Conservation (phyloP, 2,888 invertebrate genomes). For the Heliconius ismenius region DNA sequence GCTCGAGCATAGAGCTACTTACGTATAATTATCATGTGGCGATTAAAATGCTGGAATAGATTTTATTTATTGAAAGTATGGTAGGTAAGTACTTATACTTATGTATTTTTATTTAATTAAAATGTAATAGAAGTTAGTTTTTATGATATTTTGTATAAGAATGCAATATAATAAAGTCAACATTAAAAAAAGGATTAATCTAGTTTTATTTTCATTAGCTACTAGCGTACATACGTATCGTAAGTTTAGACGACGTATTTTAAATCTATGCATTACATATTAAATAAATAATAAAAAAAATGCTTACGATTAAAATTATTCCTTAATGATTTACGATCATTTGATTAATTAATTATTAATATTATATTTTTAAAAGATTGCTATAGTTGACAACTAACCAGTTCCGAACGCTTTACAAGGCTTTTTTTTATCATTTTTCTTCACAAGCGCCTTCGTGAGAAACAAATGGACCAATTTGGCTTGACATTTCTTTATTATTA, state of each 20-base stretch:
- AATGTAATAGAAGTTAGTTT: background rate
- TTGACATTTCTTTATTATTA: constrained; percentile 40
- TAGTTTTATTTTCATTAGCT: background rate
- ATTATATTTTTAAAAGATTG: constrained; percentile 40
- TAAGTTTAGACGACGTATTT: background rate
- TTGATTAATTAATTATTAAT: background rate
- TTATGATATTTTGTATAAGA: background rate
- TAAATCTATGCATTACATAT: background rate
- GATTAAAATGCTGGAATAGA: constrained; percentile 4
- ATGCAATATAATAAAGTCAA: background rate
- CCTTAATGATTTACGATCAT: background rate
- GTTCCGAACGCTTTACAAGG: constrained; percentile 67
- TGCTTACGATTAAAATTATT: too few species aligned
- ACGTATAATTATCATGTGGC: background rate
- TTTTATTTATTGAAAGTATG: background rate
- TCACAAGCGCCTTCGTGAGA: constrained; percentile 78
- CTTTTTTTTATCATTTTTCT: constrained; percentile 58
- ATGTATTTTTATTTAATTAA: background rate
- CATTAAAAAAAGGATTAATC: background rate
- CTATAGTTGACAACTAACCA: constrained; percentile 54
- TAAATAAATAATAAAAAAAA: too few species aligned
- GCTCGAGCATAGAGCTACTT: background rate
- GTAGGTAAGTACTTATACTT: background rate
- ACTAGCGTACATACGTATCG: background rate
- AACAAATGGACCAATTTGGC: constrained; percentile 55